Percentiles rank a stretch among this genome's conserved stretches.
Conservation (phyloP, 2,113 vertebrate genomes). For the Pungitius pungitius region DNA sequence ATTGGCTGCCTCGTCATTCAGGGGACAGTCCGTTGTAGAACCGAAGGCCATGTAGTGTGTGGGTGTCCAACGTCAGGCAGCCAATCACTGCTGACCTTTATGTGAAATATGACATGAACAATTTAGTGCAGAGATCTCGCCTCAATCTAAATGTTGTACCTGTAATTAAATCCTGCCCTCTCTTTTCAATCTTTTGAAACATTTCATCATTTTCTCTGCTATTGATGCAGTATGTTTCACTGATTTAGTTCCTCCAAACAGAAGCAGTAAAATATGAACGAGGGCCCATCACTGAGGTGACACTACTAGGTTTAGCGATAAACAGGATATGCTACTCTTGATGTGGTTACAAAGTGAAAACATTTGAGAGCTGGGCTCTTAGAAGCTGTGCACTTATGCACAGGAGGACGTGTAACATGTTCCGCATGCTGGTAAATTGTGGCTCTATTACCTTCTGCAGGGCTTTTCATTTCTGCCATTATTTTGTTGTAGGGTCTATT, state of each 20-base stretch:
- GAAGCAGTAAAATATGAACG: neutral
- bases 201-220: neutral
- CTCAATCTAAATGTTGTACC: neutral
- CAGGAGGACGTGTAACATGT: slow-evolving; percentile 8
- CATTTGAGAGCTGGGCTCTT: slow-evolving; percentile 26
- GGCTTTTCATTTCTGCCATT: neutral
- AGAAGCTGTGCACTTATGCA: slow-evolving; percentile 31
- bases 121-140: neutral
- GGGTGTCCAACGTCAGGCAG: neutral
- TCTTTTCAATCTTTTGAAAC: neutral
- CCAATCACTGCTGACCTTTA: neutral
- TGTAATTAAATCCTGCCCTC: slow-evolving; percentile 1
- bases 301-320: slow-evolving; percentile 59
- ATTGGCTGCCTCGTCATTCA: neutral
- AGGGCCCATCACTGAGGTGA: slow-evolving; percentile 44
- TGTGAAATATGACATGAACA: neutral
- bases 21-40: neutral
- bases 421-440: slow-evolving; percentile 15
- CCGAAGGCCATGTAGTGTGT: neutral
- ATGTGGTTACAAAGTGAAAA: slow-evolving; percentile 67
- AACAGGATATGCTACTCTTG: slow-evolving; percentile 71
- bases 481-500: neutral
- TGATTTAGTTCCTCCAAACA: neutral
- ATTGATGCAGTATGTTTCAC: neutral
- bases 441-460: neutral